phyloP scores from a whole-genome alignment of 2,888 invertebrate species.

The Ormyrus pomaceus region DNA sequence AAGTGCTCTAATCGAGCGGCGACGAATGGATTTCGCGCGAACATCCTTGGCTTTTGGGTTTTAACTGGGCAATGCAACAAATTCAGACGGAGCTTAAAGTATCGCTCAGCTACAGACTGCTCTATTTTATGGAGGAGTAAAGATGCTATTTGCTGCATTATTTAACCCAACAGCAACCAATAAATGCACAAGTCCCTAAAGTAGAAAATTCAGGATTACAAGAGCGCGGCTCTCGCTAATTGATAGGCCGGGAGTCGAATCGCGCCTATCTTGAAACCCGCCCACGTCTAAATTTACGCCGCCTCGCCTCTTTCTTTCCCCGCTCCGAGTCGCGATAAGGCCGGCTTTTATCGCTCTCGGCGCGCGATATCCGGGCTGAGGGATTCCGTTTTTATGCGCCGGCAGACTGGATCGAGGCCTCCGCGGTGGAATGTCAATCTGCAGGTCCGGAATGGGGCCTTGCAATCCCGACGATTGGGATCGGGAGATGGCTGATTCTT shows the following conservation, averaged over 20 bases:
- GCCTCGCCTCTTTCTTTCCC: slow-evolving; percentile 4
- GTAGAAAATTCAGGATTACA: neutral
- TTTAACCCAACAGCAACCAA: no score
- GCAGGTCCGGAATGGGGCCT: neutral
- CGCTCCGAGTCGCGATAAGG: slow-evolving; percentile 24
- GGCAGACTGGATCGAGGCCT: no score
- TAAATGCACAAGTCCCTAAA: slow-evolving; percentile 6
- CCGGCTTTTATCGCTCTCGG: no score
- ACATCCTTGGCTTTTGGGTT: no score
- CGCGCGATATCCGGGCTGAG: no score
- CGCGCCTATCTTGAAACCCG: slow-evolving; percentile 40
- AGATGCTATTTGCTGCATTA: no score
- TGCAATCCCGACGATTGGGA: neutral
- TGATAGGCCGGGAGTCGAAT: slow-evolving; percentile 6
- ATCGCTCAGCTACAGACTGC: no score
- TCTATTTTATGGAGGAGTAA: no score
- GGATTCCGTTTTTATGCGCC: no score
- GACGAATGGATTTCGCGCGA: neutral
- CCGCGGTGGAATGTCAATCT: no score
- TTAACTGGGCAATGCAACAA: no score
- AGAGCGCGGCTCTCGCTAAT: neutral
- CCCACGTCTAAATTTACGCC: slow-evolving; percentile 51
- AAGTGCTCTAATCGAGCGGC: neutral
- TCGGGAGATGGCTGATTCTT: neutral
- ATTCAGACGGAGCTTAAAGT: no score